Base-by-base conservation (phyloP, 2,113 vertebrate species). In the Leptocoma aspasia region DNA sequence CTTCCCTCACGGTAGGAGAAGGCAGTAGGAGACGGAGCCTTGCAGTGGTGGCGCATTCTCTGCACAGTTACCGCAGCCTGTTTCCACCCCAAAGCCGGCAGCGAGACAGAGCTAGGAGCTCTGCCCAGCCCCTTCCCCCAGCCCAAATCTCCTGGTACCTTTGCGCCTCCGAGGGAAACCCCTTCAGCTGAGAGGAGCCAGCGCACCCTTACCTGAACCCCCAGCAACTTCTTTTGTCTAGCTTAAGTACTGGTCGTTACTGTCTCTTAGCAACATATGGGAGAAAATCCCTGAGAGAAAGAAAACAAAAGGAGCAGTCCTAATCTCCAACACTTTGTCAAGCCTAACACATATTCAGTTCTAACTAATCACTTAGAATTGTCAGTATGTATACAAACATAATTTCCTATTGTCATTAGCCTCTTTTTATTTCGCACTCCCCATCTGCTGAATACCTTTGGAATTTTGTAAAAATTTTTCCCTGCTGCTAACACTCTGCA, bases 81-180 rank as follows among this genome's bases (percentile, higher is more conserved):
- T 15, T 50, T 60, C 9, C 9, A 39, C 4, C 11, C 8, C 11
- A 5, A 1, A 6, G 19, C 30, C 0, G 0, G 15, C 19, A n/a
- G 19, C 0, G 1, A 42, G 65, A 42, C 44, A n/a, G 23, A 60
- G 35, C 35, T 59, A 12, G 15, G 37, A 35, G 9, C 24, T 28
- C 17, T 0, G 1, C 9, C 44, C 30, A 82, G 14, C 19, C 19
- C 14, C 15, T 23, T 53, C 11, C 39, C 8, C 24, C 19, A 44
- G 30, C 23, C 30, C 35, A 23, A 50, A n/a, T 30, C 30, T 42
- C 1, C 0, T 0, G 2, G 15, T 23, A 6, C 42, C 24, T 50
- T 13, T 69, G 35, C 15, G 15, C 6, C 7, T 82, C 15, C 0
- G 2, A 41, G 30, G 41, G 44, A 59, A 50, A 19, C 7, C 20